Base-by-base conservation (phyloP, 2,113 vertebrate species). In the Apodemus speciosus region DNA sequence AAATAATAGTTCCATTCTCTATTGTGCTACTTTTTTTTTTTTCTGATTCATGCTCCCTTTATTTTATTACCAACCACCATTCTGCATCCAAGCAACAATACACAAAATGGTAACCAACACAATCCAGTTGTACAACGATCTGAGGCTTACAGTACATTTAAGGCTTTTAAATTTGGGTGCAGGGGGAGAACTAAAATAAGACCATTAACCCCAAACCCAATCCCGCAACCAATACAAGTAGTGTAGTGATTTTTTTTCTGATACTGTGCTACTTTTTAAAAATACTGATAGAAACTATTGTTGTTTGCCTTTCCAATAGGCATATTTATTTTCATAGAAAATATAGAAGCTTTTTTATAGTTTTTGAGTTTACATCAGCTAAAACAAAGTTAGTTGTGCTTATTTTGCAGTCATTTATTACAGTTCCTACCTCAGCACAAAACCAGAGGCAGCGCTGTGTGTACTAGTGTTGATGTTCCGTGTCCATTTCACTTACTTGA, bases 31-130 rank as follows among this genome's bases (percentile, higher is more conserved):
- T 25, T 25, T 60, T 58, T 60, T 60, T n/a, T n/a, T 76, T 49
- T 92, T 98, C 98, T 97, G 97, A 98, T 99, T 97, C 99, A 99
- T 99, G 99, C 99, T 99, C 98, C 98, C 98, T 99, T 99, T 99
- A 99, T 99, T 99, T 98, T 98, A 97, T 98, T 98, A 98, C 98
- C 93, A 98, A 98, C 98, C 98, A 98, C 98, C 98, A 98, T 96
- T 98, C 98, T 97, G 98, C 98, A 58, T 95, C 97, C 91, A 85
- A 95, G 97, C 98, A 98, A 98, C 98, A 98, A 96, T 95, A 98
- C 98, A 98, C 97, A 97, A 98, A 98, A 98, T 93, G 92, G 98
- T 97, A 96, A 97, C 92, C 98, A 97, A 96, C 98, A 95, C 92
- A 94, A 96, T 97, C 98, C 98, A 97, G 97, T 95, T 97, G 96